Evolutionary conservation across 2,888 invertebrate genomes (phyloP).

Genomic region (Latrodectus elegans): DNA sequence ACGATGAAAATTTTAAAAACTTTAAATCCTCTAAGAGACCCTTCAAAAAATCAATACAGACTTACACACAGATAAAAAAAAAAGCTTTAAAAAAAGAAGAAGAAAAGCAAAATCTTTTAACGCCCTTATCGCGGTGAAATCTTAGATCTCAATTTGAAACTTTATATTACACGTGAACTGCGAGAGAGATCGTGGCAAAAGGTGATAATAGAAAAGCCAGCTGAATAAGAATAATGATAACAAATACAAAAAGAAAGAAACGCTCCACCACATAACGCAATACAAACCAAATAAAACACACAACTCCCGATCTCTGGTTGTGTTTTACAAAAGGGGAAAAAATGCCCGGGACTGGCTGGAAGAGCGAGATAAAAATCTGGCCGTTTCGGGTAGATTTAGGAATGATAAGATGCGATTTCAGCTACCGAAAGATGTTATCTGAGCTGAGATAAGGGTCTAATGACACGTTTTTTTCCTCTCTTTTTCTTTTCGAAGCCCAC

Average conservation of each 20-base stretch:
- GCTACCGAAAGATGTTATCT: slow-evolving; percentile 29
- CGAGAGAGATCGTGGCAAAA: slow-evolving; percentile 13
- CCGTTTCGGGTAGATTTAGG: slow-evolving; percentile 49
- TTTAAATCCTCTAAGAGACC: too few species aligned
- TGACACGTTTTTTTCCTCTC: slow-evolving; percentile 10
- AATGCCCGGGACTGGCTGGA: slow-evolving; percentile 7
- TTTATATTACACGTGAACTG: slow-evolving; percentile 46
- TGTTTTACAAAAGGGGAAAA: slow-evolving; percentile 14
- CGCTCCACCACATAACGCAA: slow-evolving; percentile 15
- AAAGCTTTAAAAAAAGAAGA: neutral
- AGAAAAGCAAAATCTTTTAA: slow-evolving; percentile 26
- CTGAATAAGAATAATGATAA: slow-evolving; percentile 34
- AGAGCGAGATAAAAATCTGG: slow-evolving; percentile 33
- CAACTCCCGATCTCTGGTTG: slow-evolving; percentile 4
- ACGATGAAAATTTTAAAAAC: too few species aligned
- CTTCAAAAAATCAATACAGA: too few species aligned
- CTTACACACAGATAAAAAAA: too few species aligned
- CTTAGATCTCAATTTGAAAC: slow-evolving; percentile 49
- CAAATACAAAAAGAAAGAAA: slow-evolving; percentile 11
- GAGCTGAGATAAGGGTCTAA: neutral
- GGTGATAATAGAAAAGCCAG: slow-evolving; percentile 47
- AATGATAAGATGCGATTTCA: slow-evolving; percentile 47
- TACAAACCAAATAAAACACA: slow-evolving; percentile 51
- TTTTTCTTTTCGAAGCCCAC: neutral
- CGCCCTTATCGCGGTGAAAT: slow-evolving; percentile 23